These are phyloP conservation scores for Bombus balteatus DNA, from an alignment of 1,140 invertebrate species.

Conservation along the genomic window DNA sequence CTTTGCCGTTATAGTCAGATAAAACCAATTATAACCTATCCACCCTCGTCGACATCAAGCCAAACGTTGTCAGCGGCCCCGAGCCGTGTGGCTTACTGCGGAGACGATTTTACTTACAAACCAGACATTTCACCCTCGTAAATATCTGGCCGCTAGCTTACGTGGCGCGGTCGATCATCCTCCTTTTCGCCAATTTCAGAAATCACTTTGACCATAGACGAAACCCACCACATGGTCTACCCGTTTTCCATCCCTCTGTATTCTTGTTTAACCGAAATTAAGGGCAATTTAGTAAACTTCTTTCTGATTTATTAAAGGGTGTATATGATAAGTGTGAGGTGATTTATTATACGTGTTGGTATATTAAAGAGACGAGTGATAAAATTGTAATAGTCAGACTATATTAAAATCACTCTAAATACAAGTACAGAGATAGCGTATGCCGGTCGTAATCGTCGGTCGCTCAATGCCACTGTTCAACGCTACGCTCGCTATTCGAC, in stretches of 20 bases:
- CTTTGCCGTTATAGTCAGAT: conserved; percentile 66
- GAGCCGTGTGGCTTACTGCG: conserved; percentile 17
- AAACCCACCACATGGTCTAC: background rate
- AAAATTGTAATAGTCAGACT: too few species aligned
- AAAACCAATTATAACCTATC: conserved; percentile 77
- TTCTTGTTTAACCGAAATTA: background rate
- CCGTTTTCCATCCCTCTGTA: too few species aligned
- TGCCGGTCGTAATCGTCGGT: too few species aligned
- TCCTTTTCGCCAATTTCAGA: conserved; percentile 42
- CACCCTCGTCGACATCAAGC: conserved; percentile 61
- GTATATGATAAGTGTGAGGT: background rate
- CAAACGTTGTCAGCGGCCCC: conserved; percentile 67
- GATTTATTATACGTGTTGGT: too few species aligned
- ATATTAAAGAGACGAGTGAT: too few species aligned
- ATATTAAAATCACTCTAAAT: too few species aligned
- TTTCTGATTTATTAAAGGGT: background rate
- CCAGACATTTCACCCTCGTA: conserved; percentile 60
- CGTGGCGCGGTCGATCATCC: conserved; percentile 43
- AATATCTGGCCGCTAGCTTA: conserved; percentile 52
- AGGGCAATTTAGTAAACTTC: background rate
- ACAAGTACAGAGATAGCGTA: too few species aligned
- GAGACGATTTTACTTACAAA: conserved; percentile 72
- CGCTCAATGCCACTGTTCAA: too few species aligned
- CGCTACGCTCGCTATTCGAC: too few species aligned
- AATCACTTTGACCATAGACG: conserved; percentile 52